Evolutionary conservation across 2,797 vertebrate genomes (phyloP).

Genomic region (Xyrichtys novacula): DNA sequence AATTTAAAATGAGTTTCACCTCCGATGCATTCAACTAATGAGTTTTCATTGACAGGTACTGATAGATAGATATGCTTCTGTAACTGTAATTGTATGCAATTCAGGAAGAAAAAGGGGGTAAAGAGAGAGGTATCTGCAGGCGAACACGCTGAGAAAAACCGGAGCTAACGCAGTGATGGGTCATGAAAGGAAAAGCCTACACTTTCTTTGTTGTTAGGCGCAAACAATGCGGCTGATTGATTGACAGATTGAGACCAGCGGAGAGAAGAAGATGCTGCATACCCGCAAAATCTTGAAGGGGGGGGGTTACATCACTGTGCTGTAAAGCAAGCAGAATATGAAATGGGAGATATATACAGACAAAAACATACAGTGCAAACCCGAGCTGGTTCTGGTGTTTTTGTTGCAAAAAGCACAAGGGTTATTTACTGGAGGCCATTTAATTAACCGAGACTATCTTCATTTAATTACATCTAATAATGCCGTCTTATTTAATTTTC

Average conservation of each 20-base stretch:
- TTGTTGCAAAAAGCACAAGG: slow-evolving; percentile 8
- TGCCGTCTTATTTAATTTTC: no score
- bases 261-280: slow-evolving; percentile 29
- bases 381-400: slow-evolving; percentile 21
- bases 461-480: slow-evolving; percentile 32
- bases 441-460: slow-evolving; percentile 48
- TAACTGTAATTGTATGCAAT: slow-evolving; percentile 55
- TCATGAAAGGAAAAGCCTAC: slow-evolving; percentile 43
- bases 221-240: slow-evolving; percentile 60
- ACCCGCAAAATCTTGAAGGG: slow-evolving; percentile 25
- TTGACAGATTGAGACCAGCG: slow-evolving; percentile 67
- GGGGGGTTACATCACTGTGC: slow-evolving; percentile 41
- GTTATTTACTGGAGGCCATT: slow-evolving; percentile 38
- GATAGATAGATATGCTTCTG: slow-evolving; percentile 69
- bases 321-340: slow-evolving; percentile 25
- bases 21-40: slow-evolving; percentile 67
- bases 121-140: slow-evolving; percentile 24
- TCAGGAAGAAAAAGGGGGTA: not conserved
- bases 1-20: slow-evolving; percentile 72
- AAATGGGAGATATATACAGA: slow-evolving; percentile 2
- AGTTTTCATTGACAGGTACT: slow-evolving; percentile 63
- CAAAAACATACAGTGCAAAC: not conserved
- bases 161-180: slow-evolving; percentile 36
- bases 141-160: slow-evolving; percentile 21
- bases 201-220: slow-evolving; percentile 42